phyloP scores from a whole-genome alignment of 2,797 vertebrate species.

The Alfaro cultratus region DNA sequence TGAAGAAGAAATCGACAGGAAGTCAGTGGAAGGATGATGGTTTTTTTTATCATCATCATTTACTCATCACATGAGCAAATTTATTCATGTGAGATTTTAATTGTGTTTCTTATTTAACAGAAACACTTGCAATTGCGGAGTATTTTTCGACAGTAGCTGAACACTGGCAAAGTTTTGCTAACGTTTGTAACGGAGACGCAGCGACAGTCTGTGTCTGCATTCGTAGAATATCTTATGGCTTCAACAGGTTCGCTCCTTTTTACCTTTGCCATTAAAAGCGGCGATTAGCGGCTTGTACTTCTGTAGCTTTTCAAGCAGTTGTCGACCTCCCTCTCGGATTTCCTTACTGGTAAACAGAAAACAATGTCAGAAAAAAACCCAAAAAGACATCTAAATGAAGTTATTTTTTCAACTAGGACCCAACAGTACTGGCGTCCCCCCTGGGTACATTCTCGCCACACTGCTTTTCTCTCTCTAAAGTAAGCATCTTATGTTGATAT shows the following conservation, averaged over 20 bases:
- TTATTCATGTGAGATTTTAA: too few species aligned
- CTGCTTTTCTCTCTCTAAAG: background rate
- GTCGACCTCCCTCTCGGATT: constrained; percentile 96
- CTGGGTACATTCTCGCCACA: background rate
- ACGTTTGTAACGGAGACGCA: too few species aligned
- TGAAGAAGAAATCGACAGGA: too few species aligned
- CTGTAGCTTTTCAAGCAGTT: constrained; percentile 94
- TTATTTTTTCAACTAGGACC: background rate
- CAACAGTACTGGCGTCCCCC: background rate
- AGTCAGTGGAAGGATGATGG: too few species aligned
- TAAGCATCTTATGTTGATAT: background rate
- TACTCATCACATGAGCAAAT: too few species aligned
- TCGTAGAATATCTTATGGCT: background rate
- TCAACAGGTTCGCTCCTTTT: background rate
- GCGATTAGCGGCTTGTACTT: constrained; percentile 95
- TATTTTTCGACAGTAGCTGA: too few species aligned
- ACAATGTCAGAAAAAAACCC: background rate
- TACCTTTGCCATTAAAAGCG: constrained; percentile 94
- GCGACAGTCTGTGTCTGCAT: background rate
- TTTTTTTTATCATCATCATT: too few species aligned
- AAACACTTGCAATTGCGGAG: too few species aligned
- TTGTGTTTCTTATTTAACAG: too few species aligned
- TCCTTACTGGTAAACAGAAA: constrained; percentile 88
- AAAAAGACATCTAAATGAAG: background rate
- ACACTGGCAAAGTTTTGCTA: too few species aligned